Percentiles rank a stretch among this genome's conserved stretches.
Conservation (phyloP, 2,113 vertebrate species). For the Neotragus pygmaeus region DNA sequence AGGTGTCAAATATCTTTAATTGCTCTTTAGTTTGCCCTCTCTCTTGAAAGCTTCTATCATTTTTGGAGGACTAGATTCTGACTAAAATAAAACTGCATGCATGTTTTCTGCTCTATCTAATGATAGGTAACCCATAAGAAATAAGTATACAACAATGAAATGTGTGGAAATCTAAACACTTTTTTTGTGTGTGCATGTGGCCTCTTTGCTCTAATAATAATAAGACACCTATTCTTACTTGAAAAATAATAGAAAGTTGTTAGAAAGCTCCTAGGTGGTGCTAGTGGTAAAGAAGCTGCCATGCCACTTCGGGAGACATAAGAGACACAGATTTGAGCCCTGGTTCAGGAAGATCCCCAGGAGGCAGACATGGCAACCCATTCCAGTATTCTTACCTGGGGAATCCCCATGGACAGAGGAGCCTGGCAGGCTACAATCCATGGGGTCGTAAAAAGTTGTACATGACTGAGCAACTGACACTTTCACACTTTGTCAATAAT, state of each 20-base stretch:
- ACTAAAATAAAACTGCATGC: background rate
- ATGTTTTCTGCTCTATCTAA: background rate
- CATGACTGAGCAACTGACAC: background rate
- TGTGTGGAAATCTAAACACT: background rate
- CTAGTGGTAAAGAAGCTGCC: background rate
- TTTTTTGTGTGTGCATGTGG: background rate
- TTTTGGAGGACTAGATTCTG: background rate
- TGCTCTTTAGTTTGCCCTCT: conserved; percentile 23
- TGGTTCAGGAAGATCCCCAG: background rate
- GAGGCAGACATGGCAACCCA: background rate
- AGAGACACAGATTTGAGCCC: background rate
- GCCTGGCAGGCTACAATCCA: background rate
- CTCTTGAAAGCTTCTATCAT: conserved; percentile 23
- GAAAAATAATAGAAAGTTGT: background rate
- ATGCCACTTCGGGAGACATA: background rate
- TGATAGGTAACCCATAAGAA: background rate
- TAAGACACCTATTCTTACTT: background rate
- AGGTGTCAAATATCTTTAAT: conserved; percentile 38
- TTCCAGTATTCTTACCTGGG: background rate
- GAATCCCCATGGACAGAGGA: background rate
- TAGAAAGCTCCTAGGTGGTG: background rate
- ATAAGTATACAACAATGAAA: background rate
- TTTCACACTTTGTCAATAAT: background rate
- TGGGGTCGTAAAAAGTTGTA: background rate
- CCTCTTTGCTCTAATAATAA: background rate